Percentiles rank a stretch among this genome's conserved stretches.
phyloP scores from a whole-genome alignment of 2,888 invertebrate species.

The Chromoteleia sp. region DNA sequence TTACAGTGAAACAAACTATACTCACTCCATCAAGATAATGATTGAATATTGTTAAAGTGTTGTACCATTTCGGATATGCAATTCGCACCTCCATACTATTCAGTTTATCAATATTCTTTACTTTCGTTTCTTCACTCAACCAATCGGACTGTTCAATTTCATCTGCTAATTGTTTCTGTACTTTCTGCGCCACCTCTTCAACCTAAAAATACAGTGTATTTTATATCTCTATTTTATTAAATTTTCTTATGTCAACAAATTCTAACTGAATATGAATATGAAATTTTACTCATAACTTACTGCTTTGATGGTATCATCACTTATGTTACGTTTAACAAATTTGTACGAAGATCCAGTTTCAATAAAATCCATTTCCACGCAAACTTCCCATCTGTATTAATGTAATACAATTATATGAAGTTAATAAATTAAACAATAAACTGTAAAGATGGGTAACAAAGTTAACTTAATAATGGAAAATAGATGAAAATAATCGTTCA shows the following conservation, averaged over 20 bases:
- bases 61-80: slow-evolving; percentile 51
- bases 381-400: slow-evolving; percentile 62
- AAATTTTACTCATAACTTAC: slow-evolving; percentile 11
- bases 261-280: background rate
- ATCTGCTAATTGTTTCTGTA: slow-evolving; percentile 53
- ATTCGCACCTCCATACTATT: slow-evolving; percentile 54
- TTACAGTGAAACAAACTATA: slow-evolving; percentile 3
- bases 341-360: slow-evolving; percentile 55
- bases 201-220: slow-evolving; percentile 25
- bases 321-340: slow-evolving; percentile 49
- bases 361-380: slow-evolving; percentile 45
- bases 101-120: slow-evolving; percentile 56
- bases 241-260: background rate
- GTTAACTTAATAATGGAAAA: too few relatives aligned
- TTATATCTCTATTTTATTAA: background rate
- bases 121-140: slow-evolving; percentile 53
- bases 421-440: background rate
- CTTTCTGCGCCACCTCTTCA: slow-evolving; percentile 48
- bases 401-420: background rate
- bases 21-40: slow-evolving; percentile 57
- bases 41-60: slow-evolving; percentile 43
- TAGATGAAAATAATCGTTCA: background rate
- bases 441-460: too few relatives aligned
- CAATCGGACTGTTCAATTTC: slow-evolving; percentile 61
- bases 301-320: slow-evolving; percentile 4